Evolutionary conservation across 1,140 invertebrate genomes (phyloP), one percentile per base, ranked within the genome.

Genomic region (Drepana arcuata): DNA sequence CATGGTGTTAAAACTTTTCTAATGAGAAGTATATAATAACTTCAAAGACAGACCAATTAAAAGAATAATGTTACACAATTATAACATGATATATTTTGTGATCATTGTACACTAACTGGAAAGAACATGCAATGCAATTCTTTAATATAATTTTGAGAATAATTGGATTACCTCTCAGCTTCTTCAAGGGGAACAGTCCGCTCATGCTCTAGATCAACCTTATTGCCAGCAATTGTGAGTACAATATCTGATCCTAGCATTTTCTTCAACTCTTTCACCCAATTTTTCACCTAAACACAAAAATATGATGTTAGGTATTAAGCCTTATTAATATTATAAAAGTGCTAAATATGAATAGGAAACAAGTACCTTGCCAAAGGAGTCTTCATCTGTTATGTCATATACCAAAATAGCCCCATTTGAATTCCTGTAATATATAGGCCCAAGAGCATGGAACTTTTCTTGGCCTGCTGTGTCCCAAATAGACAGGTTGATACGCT

Each of bases 381-480:
- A 98, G 67, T 97, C 93, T 81, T 95, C 89, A 86, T 99, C 96
- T 29, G 97, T 99, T 30, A 99, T 98, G 82, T 99, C 98, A 83
- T 99, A 99, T 3, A 99, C 97, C 42, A 99, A 87, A 54, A 99
- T 91, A 28, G 98, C 98, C 52, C 98, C 98, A 85, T 99, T 95
- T 7, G 96, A 97, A 71, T 96, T 96, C 53, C 97, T 85, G 80
- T 99, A 99, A 81, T 99, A 99, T 54, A 99, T 98, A 21, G 95
- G 95, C 9, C 95, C 97, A 23, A 99, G 70, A 0, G 98, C 96
- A 86, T 99, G 98, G 70, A 99, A 99, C 49, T 92, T 90, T 61
- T 92, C 91, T 71, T 99, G 97, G 0, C 97, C 97, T 25, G 98
- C 97, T 5, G 97, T 99, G 68, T 99, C 98, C 96, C 98, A 99